A percentile compares a stretch with the other conserved stretches of the same genome.
Conservation (phyloP, 2,888 invertebrate genomes). For the Eupithecia subfuscata region DNA sequence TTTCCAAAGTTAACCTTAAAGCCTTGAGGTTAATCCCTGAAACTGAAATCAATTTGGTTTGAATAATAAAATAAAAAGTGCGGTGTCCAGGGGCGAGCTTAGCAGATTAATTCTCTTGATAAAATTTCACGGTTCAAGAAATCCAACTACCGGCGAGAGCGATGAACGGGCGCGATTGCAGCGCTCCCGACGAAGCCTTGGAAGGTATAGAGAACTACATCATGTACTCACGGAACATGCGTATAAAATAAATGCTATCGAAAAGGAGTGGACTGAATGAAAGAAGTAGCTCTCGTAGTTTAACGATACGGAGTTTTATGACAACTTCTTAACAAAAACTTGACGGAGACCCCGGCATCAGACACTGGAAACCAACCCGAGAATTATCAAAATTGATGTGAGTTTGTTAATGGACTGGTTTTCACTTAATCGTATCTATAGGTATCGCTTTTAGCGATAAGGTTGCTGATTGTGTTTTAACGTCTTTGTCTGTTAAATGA, state of each 20-base stretch:
- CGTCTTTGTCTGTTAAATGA: no score
- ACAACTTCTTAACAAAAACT: background rate
- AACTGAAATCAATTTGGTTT: slow-evolving; percentile 70
- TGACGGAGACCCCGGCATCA: background rate
- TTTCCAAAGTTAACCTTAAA: slow-evolving; percentile 45
- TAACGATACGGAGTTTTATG: background rate
- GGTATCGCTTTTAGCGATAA: no score
- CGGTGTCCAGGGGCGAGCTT: slow-evolving; percentile 77
- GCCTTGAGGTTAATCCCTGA: slow-evolving; percentile 42
- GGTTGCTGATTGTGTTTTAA: no score
- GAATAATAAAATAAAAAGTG: slow-evolving; percentile 71
- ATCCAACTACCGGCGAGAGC: slow-evolving; percentile 83
- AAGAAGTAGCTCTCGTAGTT: background rate
- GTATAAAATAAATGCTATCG: background rate
- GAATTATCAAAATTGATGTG: background rate
- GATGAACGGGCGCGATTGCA: slow-evolving; percentile 83
- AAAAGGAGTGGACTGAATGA: background rate
- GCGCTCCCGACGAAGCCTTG: slow-evolving; percentile 62
- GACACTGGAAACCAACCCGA: background rate
- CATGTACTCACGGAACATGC: background rate
- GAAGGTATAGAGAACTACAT: slow-evolving; percentile 36
- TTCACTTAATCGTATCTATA: background rate
- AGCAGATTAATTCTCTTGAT: slow-evolving; percentile 83
- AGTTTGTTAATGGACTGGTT: background rate
- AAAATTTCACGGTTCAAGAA: slow-evolving; percentile 84